Evolutionary conservation across 2,113 vertebrate genomes (phyloP).

Genomic region (Sporophila hypoxantha): DNA sequence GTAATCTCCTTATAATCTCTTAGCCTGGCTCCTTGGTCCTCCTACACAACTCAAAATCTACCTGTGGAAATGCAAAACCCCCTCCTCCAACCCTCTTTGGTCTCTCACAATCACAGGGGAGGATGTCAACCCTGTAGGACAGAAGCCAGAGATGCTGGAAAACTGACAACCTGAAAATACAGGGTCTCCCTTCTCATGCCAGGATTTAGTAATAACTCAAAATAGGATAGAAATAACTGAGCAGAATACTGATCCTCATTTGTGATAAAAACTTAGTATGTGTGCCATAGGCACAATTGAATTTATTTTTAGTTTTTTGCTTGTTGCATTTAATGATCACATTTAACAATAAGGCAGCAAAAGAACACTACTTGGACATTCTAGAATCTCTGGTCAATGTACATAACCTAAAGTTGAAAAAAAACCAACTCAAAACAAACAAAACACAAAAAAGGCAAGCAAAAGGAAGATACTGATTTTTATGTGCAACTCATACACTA

Average conservation of each 20-base stretch:
- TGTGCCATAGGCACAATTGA: not conserved
- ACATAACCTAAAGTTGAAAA: not conserved
- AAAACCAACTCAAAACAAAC: not conserved
- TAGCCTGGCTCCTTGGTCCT: not conserved
- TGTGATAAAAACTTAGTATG: not conserved
- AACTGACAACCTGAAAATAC: not conserved
- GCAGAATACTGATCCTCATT: not conserved
- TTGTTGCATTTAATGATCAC: not conserved
- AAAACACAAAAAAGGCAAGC: not conserved
- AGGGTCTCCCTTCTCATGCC: not conserved
- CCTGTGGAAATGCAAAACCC: not conserved
- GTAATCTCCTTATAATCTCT: not conserved
- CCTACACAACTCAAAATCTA: not conserved
- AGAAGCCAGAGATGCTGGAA: not conserved
- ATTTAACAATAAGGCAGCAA: not conserved
- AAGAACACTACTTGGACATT: not conserved
- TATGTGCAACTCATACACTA: not conserved
- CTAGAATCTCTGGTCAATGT: not conserved
- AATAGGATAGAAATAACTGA: not conserved
- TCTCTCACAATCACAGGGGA: not conserved
- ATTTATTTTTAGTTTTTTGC: not conserved
- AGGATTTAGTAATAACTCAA: not conserved
- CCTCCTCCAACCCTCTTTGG: not conserved
- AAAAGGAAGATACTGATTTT: not conserved
- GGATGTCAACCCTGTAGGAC: not conserved